A percentile compares a stretch with the other conserved stretches of the same genome.
Evolutionary conservation across 2,888 invertebrate genomes (phyloP).

Genomic region (Eristalis arbustorum): DNA sequence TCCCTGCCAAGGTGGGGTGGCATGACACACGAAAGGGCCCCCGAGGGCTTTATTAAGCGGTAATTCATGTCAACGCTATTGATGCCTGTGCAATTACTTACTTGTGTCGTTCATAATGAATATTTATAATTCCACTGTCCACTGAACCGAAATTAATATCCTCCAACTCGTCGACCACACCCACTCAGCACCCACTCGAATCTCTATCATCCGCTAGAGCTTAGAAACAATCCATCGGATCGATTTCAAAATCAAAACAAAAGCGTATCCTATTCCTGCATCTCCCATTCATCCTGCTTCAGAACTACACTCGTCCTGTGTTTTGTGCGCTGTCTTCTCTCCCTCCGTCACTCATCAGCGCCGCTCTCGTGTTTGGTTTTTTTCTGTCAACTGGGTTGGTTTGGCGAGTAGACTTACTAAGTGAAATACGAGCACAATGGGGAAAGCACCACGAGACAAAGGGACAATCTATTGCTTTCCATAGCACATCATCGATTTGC

Average conservation of each 20-base stretch:
- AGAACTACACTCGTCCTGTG: slow-evolving; percentile 15
- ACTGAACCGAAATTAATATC: slow-evolving; percentile 23
- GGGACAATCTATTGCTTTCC: background rate
- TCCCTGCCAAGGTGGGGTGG: background rate
- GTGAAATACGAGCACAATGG: slow-evolving; percentile 35
- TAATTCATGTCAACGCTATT: background rate
- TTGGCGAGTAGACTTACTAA: slow-evolving; percentile 22
- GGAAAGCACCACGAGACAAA: slow-evolving; percentile 37
- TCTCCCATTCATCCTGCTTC: slow-evolving; percentile 39
- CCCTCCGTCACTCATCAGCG: background rate
- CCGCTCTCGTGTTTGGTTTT: background rate
- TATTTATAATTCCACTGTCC: background rate
- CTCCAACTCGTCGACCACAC: background rate
- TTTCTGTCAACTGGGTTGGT: slow-evolving; percentile 17
- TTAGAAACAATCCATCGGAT: slow-evolving; percentile 27
- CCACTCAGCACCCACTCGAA: background rate
- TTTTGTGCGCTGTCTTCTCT: background rate
- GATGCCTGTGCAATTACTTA: background rate
- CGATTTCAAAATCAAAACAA: slow-evolving; percentile 53
- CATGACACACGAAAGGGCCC: background rate
- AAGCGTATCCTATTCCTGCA: slow-evolving; percentile 8
- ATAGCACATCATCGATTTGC: background rate
- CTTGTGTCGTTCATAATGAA: background rate
- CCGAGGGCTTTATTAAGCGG: background rate
- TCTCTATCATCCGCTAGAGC: slow-evolving; percentile 19